Evolutionary conservation across 2,888 invertebrate genomes (phyloP), one percentile per base, ranked within the genome.

Genomic region (Microplitis manilae): DNA sequence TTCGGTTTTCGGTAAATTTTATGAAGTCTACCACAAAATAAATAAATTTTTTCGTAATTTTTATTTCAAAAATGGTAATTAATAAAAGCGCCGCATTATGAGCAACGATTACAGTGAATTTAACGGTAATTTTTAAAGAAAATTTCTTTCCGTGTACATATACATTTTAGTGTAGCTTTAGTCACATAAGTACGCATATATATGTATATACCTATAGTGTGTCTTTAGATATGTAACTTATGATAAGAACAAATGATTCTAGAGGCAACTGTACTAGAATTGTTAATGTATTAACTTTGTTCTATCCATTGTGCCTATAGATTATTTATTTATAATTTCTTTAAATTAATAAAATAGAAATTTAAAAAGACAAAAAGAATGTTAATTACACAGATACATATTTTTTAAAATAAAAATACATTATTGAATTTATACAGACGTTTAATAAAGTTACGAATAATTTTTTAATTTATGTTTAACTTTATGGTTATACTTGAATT

Each of bases 121-220:
- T n/a, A n/a, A n/a, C n/a, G n/a, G n/a, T n/a, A n/a, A n/a, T n/a
- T n/a, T n/a, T n/a, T n/a, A n/a, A n/a, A n/a, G n/a, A n/a, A n/a
- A n/a, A n/a, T n/a, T n/a, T n/a, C n/a, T n/a, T n/a, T n/a, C n/a
- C n/a, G n/a, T 17, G 17, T 20, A 20, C 1, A 20, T 20, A 30
- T 30, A 30, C 0, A 30, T 30, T 61, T 39, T n/a, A 59, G 59
- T 61, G 6, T 71, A 15, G 59, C 61, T 71, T 30, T 39, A 30
- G 61, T 60, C 59, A 17, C 39, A 38, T 61, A 60, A 20, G 13
- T 71, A 13, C 20, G 61, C 30, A 71, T 6, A 60, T 60, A 68
- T 5, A 69, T 17, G 59, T 41, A 40, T 41, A 70, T 50, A 41
- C 38, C 13, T 65, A 20, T 9, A 65, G 9, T 65, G n/a, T 6